phyloP scores from a whole-genome alignment of 2,888 invertebrate genomes.

The Tetramorium bicarinatum region DNA sequence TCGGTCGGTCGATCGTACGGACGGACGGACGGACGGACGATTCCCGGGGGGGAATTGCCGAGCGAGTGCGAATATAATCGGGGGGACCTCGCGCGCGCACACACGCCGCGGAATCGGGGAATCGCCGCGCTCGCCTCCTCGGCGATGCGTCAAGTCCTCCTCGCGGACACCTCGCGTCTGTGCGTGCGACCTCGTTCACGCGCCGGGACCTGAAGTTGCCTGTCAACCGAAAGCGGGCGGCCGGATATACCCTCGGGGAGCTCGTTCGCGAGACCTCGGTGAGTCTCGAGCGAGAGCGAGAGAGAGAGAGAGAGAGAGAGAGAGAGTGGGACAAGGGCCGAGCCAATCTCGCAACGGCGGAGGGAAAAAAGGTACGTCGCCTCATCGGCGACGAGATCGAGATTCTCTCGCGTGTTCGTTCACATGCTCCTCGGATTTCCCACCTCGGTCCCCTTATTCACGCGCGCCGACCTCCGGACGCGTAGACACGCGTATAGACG shows the following conservation, averaged over 20 bases:
- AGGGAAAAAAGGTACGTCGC: conserved; percentile 30
- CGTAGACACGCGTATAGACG: neutral
- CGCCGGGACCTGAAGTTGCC: conserved; percentile 13
- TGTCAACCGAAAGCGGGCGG: conserved; percentile 41
- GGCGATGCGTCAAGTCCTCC: conserved; percentile 45
- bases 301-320: neutral
- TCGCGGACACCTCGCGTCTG: conserved; percentile 28
- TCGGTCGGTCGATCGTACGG: conserved; percentile 11
- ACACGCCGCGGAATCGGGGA: neutral
- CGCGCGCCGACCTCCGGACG: neutral
- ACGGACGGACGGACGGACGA: neutral
- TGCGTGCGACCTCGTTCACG: conserved; percentile 41
- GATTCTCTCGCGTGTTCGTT: conserved; percentile 1
- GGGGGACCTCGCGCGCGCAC: neutral
- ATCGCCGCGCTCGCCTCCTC: conserved; percentile 42
- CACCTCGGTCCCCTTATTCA: conserved; percentile 1
- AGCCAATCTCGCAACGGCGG: conserved; percentile 21
- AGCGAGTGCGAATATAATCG: conserved; percentile 26
- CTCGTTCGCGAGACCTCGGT: conserved; percentile 4
- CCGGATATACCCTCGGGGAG: conserved; percentile 29
- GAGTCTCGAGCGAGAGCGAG: neutral
- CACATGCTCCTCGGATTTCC: neutral
- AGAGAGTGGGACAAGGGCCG: neutral
- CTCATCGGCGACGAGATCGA: neutral
- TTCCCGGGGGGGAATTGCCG: neutral